phyloP scores from a whole-genome alignment of 37 sponge, comb jelly and placozoan genomes.

The Beroe forskalii region DNA sequence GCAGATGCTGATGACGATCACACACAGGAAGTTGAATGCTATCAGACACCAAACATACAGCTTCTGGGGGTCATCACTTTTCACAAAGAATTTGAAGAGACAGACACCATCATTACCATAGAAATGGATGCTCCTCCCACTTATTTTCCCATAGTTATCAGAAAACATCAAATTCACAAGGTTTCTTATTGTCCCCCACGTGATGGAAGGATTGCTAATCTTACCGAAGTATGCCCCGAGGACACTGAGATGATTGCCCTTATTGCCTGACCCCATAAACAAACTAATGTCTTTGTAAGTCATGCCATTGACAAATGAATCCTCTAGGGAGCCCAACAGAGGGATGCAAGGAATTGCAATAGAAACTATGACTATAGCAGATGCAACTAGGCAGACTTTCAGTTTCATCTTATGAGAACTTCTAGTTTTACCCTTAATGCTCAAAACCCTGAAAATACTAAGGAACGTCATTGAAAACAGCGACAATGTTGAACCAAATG shows the following conservation, averaged over 20 bases:
- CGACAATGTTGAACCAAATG: neutral
- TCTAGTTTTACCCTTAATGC: no score
- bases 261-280: no score
- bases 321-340: neutral
- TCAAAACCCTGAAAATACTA: neutral
- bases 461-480: conserved; percentile 23
- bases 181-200: neutral
- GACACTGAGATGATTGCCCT: neutral
- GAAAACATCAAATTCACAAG: no score
- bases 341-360: neutral
- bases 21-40: neutral
- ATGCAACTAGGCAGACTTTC: neutral
- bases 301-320: no score
- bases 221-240: neutral
- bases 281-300: no score
- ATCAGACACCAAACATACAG: neutral
- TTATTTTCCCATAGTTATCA: no score
- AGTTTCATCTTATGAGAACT: neutral
- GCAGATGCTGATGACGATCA: conserved; percentile 4
- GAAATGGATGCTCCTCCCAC: neutral
- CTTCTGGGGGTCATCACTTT: no score
- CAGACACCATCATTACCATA: conserved; percentile 25
- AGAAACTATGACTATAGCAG: neutral
- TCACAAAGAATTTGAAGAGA: no score
- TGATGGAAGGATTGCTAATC: neutral